These are phyloP conservation scores for Seira sanloemensis DNA, from an alignment of 2,888 invertebrate genomes.

Conservation along the genomic window DNA sequence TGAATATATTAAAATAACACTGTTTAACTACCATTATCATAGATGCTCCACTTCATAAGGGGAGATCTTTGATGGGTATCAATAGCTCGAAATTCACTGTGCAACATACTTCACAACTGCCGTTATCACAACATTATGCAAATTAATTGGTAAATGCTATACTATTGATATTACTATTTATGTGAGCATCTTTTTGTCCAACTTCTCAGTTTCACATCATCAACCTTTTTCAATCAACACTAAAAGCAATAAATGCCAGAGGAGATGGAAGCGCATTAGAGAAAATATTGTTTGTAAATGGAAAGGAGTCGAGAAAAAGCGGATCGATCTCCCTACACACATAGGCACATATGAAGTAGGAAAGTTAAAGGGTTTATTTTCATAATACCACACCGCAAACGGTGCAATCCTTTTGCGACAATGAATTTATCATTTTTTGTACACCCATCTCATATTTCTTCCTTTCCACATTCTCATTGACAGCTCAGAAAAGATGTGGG, in stretches of 20 bases:
- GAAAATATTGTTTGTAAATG: background rate
- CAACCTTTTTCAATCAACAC: slow-evolving; percentile 37
- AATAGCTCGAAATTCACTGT: no score
- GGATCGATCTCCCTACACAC: background rate
- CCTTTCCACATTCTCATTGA: slow-evolving; percentile 33
- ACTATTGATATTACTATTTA: background rate
- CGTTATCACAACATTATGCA: background rate
- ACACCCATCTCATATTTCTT: slow-evolving; percentile 17
- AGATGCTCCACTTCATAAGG: no score
- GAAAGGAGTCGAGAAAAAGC: background rate
- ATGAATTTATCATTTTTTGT: slow-evolving; percentile 22
- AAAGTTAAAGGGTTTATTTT: background rate
- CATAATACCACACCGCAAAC: background rate
- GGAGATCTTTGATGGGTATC: background rate
- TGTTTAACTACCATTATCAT: no score
- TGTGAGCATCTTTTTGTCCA: background rate
- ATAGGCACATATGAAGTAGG: background rate
- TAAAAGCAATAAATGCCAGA: slow-evolving; percentile 47
- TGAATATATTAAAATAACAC: no score
- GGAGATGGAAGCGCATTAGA: slow-evolving; percentile 19
- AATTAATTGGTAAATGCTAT: background rate
- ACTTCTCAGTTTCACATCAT: background rate
- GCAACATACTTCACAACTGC: no score
- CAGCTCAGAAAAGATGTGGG: slow-evolving; percentile 28
- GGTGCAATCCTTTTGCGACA: background rate